These are phyloP conservation scores for Stramonita haemastoma DNA, from an alignment of 2,888 invertebrate species.

Conservation along the genomic window DNA sequence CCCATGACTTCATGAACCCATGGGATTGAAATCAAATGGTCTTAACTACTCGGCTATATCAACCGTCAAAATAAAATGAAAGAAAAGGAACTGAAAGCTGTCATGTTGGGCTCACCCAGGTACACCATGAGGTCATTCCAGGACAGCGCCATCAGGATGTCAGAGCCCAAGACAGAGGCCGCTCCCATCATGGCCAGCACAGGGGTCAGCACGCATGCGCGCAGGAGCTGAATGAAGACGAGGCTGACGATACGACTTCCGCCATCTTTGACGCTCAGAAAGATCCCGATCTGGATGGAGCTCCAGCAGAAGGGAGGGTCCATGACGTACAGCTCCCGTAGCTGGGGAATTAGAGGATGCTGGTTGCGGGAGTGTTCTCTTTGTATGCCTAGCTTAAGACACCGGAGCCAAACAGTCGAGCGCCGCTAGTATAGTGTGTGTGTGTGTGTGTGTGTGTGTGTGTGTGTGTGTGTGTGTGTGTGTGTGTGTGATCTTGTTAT, in stretches of 20 bases:
- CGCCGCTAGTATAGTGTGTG: no score
- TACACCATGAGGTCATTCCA: constrained; percentile 42
- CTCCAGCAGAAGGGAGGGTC: constrained; percentile 51
- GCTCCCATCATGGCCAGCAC: constrained; percentile 40
- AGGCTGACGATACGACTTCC: constrained; percentile 33
- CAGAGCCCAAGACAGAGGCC: not conserved
- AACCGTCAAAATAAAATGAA: no score
- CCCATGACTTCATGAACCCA: no score
- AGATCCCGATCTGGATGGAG: constrained; percentile 46
- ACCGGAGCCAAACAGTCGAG: no score
- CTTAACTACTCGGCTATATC: no score
- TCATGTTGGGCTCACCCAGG: constrained; percentile 38
- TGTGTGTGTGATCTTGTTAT: no score
- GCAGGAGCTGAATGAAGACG: constrained; percentile 28
- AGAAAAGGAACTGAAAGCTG: no score
- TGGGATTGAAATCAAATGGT: no score
- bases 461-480: no score
- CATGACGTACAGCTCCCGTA: constrained; percentile 46
- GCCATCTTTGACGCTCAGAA: constrained; percentile 21
- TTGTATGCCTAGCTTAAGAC: no score
- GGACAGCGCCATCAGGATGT: constrained; percentile 38
- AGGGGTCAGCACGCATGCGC: constrained; percentile 28
- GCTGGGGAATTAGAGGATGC: not conserved
- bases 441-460: no score
- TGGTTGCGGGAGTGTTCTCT: no score